Evolutionary conservation across 1,140 invertebrate species (phyloP), one percentile per base, ranked within the genome.

Genomic region (Maconellicoccus hirsutus): DNA sequence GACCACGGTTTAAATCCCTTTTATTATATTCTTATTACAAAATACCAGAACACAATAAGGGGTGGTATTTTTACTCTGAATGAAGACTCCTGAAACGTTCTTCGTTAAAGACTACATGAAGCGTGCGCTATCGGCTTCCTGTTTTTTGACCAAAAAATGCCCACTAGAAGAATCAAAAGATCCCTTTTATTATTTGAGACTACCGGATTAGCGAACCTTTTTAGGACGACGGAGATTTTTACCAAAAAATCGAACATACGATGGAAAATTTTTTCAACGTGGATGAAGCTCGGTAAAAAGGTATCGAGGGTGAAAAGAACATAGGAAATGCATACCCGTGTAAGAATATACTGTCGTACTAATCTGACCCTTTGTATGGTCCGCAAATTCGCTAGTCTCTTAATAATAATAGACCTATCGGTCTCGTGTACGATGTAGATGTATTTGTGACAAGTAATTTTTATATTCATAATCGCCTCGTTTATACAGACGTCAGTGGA

Each of bases 101-200:
- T 23, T 66, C 22, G 61, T 66, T 66, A 23, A n/a, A 66, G 61
- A 66, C 61, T 66, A 66, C 61, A 66, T 66, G 61, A 66, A 66
- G 61, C 61, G 61, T 66, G 61, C 25, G 61, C 61, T 66, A 66
- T 66, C 61, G 25, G 61, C 61, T 66, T 66, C 61, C 61, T 66
- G 61, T 66, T 66, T 66, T 66, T 66, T 66, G 61, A 66, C 61
- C 61, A 66, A 66, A 66, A 66, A 66, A 66, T 66, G 61, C 61
- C 61, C 61, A 66, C 61, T 66, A 26, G 10, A 66, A 26, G 61
- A 66, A 66, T 66, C 61, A 66, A 66, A 23, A 66, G 61, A 66
- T 66, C 25, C 25, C 25, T 66, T 19, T 23, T 26, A 23, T 66
- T 23, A 16, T 26, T 14, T 22, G 6, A 59, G 25, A 66, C 61